phyloP scores from a whole-genome alignment of 2,888 invertebrate genomes.

The Oxycera nigricornis region DNA sequence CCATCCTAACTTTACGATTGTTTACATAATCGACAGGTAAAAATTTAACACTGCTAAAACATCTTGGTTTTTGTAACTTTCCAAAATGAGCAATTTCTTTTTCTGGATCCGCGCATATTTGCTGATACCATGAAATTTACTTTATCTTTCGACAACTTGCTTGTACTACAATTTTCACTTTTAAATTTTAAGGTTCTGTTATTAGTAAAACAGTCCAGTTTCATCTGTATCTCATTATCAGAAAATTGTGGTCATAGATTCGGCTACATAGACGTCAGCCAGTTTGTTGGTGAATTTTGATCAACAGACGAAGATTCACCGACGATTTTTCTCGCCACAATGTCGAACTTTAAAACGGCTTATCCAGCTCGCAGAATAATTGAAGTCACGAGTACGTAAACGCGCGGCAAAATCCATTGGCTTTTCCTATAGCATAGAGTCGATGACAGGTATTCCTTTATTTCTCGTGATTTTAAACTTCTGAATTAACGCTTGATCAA shows the following conservation, averaged over 20 bases:
- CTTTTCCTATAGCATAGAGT: too few relatives aligned
- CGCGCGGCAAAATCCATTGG: too few relatives aligned
- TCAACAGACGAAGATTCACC: not conserved
- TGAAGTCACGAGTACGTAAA: too few relatives aligned
- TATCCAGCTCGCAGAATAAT: slow-evolving; percentile 1
- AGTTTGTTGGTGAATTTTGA: not conserved
- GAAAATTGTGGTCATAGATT: not conserved
- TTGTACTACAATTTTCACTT: not conserved
- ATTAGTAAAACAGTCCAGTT: too few relatives aligned
- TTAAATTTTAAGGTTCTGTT: too few relatives aligned
- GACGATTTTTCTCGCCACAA: not conserved
- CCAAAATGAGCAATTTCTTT: slow-evolving; percentile 11
- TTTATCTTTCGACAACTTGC: not conserved
- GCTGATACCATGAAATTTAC: not conserved
- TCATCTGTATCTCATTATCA: not conserved
- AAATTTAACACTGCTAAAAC: not conserved
- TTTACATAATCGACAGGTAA: too few relatives aligned
- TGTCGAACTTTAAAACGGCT: not conserved
- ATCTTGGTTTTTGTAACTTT: too few relatives aligned
- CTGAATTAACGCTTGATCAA: too few relatives aligned
- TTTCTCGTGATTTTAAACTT: too few relatives aligned
- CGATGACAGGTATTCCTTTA: too few relatives aligned
- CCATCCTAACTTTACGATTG: too few relatives aligned
- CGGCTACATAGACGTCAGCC: not conserved
- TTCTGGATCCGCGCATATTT: not conserved